A percentile compares a stretch with the other conserved stretches of the same genome.
These are phyloP conservation scores for Crypturellus tataupa DNA, from an alignment of 2,797 vertebrate genomes.

Conservation along the genomic window DNA sequence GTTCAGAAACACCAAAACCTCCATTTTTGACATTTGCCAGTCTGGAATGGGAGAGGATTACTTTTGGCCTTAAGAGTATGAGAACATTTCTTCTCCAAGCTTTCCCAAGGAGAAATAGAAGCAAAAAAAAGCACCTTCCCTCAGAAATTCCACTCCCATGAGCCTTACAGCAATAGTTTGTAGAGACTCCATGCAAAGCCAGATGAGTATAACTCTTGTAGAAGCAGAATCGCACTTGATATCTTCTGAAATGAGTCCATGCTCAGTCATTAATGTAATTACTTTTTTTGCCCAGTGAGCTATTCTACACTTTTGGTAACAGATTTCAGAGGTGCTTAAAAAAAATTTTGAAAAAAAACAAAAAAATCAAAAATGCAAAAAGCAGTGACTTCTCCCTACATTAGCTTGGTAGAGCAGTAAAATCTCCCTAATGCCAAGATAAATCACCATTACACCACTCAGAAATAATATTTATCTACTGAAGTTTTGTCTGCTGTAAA, in stretches of 20 bases:
- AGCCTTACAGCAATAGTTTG: neutral
- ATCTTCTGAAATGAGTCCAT: neutral
- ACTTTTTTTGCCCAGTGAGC: neutral
- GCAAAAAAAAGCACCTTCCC: neutral
- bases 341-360: neutral
- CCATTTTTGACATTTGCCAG: neutral
- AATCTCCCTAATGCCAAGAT: neutral
- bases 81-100: neutral
- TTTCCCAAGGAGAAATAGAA: neutral
- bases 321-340: neutral
- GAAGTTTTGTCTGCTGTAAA: slow-evolving; percentile 4
- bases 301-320: neutral
- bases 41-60: neutral
- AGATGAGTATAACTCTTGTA: neutral
- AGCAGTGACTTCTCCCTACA: slow-evolving; percentile 9
- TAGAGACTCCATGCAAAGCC: neutral
- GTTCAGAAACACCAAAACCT: neutral
- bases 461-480: slow-evolving; percentile 53
- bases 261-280: neutral
- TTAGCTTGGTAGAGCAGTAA: neutral
- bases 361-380: neutral
- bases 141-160: neutral
- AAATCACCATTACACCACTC: slow-evolving; percentile 27
- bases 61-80: neutral
- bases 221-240: neutral